Evolutionary conservation across 1,140 invertebrate genomes (phyloP).

Genomic region (Ceratosolen solmsi): DNA sequence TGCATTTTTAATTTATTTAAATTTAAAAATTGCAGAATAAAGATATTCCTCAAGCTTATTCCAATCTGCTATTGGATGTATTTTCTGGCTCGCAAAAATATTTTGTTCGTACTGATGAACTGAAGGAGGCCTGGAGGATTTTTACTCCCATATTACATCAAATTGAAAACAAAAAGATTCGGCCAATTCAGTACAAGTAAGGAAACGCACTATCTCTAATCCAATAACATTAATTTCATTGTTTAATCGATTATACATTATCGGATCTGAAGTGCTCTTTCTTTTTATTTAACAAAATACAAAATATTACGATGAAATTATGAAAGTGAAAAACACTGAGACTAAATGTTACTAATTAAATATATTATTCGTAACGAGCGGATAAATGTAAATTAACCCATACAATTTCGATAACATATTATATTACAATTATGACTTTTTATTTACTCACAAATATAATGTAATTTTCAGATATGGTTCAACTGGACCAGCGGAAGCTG

Average conservation of each 20-base stretch:
- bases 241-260: no score
- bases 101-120: constrained; percentile 96
- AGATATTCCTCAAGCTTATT: constrained; percentile 96
- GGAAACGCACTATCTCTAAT: constrained; percentile 32
- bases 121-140: constrained; percentile 98
- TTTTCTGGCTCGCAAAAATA: constrained; percentile 98
- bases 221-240: not conserved
- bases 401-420: no score
- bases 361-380: no score
- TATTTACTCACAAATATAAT: not conserved
- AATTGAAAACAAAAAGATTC: constrained; percentile 86
- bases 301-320: not conserved
- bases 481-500: constrained; percentile 27
- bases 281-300: no score
- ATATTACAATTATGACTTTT: no score
- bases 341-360: no score
- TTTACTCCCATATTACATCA: constrained; percentile 95
- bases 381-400: no score
- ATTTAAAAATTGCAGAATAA: constrained; percentile 76
- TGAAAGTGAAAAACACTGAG: not conserved
- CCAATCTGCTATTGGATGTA: constrained; percentile 95
- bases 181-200: constrained; percentile 89
- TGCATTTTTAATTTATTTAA: constrained; percentile 22
- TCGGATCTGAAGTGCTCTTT: not conserved
- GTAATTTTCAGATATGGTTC: constrained; percentile 34